These are phyloP conservation scores for Cygnus buccinator DNA, from an alignment of 2,113 vertebrate genomes.

Conservation along the genomic window DNA sequence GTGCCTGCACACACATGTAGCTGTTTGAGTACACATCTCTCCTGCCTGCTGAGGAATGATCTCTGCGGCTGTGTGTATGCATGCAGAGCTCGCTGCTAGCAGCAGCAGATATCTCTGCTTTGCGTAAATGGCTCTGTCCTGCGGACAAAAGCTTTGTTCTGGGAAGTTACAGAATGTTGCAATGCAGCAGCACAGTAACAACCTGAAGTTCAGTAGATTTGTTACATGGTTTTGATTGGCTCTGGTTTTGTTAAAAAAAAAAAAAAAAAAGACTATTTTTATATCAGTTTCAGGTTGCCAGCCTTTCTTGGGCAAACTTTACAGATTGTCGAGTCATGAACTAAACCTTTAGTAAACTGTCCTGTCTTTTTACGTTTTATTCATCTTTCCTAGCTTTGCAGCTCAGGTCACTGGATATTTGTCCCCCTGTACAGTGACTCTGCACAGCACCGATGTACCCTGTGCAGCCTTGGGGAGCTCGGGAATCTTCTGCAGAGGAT, in stretches of 20 bases:
- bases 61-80: too few species aligned
- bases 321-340: conserved; percentile 27
- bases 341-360: conserved; percentile 2
- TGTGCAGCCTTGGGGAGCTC: neutral
- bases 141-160: neutral
- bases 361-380: neutral
- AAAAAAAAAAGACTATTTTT: conserved; percentile 30
- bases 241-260: neutral
- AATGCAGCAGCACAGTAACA: rapidly evolving
- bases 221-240: neutral
- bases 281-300: conserved; percentile 4
- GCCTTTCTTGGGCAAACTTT: neutral
- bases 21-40: rapidly evolving
- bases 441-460: neutral
- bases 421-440: neutral
- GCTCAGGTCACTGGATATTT: neutral
- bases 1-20: neutral
- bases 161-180: neutral
- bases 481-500: neutral
- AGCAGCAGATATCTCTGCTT: neutral
- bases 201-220: neutral
- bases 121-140: neutral
- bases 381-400: neutral
- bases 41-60: neutral
- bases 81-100: neutral